Evolutionary conservation across 2,113 vertebrate genomes (phyloP), one percentile per base, ranked within the genome.

Genomic region (Poicephalus meyeri): DNA sequence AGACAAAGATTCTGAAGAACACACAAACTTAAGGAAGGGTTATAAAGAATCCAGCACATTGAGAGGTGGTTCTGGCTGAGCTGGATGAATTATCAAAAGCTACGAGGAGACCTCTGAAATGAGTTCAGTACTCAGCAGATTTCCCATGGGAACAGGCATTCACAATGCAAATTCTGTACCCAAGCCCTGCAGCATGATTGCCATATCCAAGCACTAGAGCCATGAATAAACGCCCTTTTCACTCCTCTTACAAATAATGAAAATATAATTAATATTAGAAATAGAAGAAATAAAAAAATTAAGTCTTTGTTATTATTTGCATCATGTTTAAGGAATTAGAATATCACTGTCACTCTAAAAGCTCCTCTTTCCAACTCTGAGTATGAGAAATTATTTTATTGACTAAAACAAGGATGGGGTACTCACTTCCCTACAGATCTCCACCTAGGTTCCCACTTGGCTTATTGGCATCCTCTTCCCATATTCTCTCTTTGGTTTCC

Each of bases 101-200:
- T 60, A 16, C 1, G 3, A 81, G 47, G 60, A 95, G 60, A 95
- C 82, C 69, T 93, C 72, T 79, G 70, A 95, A 93, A 87, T 23
- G 3, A 84, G 42, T 89, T 93, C 78, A 81, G 66, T 76, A 72
- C 47, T 58, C 80, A 87, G 72, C 77, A 89, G 56, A 65, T 84
- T 97, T 97, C 96, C 84, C 93, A 95, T 91, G 94, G 60, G 94
- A 96, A 92, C 35, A 74, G 18, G 31, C 9, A 72, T 94, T 71
- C 5, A 9, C 84, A 89, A 95, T 94, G 91, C 84, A 97, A 96
- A 95, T 95, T 95, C 58, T 2, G 1, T 79, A 72, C 56, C 78
- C 56, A 60, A 87, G 65, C 73, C 89, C 89, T 74, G 47, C 25
- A 92, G 88, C 64, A 44, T 35, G 60, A 65, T 69, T 91, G 44